phyloP scores from a whole-genome alignment of 1,140 invertebrate genomes.

The Scaptomyza pallida region DNA sequence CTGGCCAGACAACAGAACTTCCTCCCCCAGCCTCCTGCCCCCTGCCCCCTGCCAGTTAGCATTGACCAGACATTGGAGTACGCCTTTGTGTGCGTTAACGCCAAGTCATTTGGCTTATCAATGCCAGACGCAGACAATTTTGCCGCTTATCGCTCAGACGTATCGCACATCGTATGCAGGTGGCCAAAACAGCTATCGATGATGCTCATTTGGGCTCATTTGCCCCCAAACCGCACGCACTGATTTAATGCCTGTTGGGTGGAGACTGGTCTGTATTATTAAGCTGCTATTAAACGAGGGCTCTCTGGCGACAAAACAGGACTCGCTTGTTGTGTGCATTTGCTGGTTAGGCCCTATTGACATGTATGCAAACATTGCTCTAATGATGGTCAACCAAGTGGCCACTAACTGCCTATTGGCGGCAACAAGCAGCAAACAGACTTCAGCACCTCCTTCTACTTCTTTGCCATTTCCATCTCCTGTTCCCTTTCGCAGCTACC shows the following conservation, averaged over 20 bases:
- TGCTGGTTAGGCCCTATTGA: slow-evolving; percentile 28
- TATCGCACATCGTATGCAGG: slow-evolving; percentile 62
- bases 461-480: background rate
- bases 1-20: slow-evolving; percentile 6
- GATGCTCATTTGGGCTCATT: slow-evolving; percentile 28
- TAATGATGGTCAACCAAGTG: slow-evolving; percentile 62
- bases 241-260: slow-evolving; percentile 44
- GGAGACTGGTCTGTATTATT: slow-evolving; percentile 60
- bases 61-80: slow-evolving; percentile 16
- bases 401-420: slow-evolving; percentile 55
- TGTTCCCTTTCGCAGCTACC: background rate
- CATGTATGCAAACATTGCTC: slow-evolving; percentile 71
- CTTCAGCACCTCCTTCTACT: slow-evolving; percentile 16
- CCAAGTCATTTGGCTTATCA: slow-evolving; percentile 81
- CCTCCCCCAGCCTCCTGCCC: no score
- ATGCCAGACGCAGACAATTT: slow-evolving; percentile 80
- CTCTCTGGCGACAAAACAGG: slow-evolving; percentile 54
- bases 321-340: slow-evolving; percentile 19
- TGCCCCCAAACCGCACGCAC: slow-evolving; percentile 10
- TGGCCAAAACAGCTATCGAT: slow-evolving; percentile 41
- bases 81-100: slow-evolving; percentile 72
- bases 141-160: slow-evolving; percentile 63
- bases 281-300: slow-evolving; percentile 69
- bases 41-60: background rate
- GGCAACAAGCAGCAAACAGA: slow-evolving; percentile 45